phyloP scores from a whole-genome alignment of 2,113 vertebrate species.

The Eurystomus gularis region DNA sequence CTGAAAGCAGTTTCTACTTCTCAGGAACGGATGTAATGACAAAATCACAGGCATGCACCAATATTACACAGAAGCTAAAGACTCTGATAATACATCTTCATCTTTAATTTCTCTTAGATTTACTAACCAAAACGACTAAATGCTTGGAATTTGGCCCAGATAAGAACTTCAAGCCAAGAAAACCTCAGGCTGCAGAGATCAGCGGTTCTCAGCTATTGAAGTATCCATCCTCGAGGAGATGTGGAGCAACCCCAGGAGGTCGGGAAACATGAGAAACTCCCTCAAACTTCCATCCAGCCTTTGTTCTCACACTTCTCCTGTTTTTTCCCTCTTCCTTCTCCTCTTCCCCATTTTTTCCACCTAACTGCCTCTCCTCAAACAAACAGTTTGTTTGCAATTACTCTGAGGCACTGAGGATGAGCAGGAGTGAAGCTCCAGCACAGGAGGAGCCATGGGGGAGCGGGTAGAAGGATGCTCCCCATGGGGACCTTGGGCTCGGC shows the following conservation, averaged over 20 bases:
- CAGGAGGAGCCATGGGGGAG: neutral
- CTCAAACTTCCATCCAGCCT: neutral
- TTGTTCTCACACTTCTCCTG: neutral
- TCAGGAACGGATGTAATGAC: constrained; percentile 18
- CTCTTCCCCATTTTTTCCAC: neutral
- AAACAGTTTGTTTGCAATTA: neutral
- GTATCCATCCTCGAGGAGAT: neutral
- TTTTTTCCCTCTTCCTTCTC: neutral
- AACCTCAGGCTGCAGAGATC: neutral
- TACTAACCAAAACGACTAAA: constrained; percentile 17
- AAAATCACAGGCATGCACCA: constrained; percentile 1
- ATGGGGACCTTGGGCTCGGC: neutral
- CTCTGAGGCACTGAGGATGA: neutral
- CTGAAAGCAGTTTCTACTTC: constrained; percentile 6
- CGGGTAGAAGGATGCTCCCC: fast-evolving
- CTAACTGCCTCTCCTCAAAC: neutral
- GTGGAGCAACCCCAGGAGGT: neutral
- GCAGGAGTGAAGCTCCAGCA: neutral
- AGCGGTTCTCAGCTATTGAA: neutral
- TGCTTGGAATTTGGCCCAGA: constrained; percentile 40
- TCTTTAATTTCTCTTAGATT: constrained; percentile 35
- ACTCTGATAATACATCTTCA: neutral
- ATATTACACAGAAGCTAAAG: neutral
- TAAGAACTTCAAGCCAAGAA: constrained; percentile 10
- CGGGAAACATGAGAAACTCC: neutral